Base-by-base conservation (phyloP, 2,113 vertebrate genomes). In the Xiphophorus hellerii region DNA sequence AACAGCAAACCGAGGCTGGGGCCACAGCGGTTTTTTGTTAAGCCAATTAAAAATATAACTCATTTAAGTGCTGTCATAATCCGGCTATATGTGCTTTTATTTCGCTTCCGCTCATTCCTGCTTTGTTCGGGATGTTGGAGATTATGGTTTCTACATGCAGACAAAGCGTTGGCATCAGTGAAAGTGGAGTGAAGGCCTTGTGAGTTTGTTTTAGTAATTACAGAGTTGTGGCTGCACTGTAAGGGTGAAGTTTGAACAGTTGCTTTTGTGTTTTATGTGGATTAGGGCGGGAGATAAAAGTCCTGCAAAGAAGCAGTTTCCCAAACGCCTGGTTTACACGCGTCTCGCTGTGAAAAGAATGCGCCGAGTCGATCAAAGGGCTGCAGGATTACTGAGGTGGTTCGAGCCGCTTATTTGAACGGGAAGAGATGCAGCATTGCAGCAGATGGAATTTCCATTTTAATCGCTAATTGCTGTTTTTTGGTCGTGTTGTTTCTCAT, bases 391-490 rank as follows among this genome's bases (percentile, higher is more conserved):
- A 61, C 67, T 83, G 30, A 33, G 80, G 82, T 78, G 70, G 66
- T 35, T 81, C 66, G 54, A 80, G 61, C 65, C 37, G 44, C 29
- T 54, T 82, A 20, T 88, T 81, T 88, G 67, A 87, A 80, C 86
- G 70, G 79, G 72, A 84, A 78, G 79, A 69, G 42, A 71, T 83
- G 74, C 44, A 12, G 70, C 79, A 76, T 88, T 77, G 74, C 77
- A 66, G 83, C 31, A 61, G 69, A 85, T 80, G 66, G 78, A 87
- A 84, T 90, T 89, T 86, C 73, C 68, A 81, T 87, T 92, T 89
- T 83, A 89, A 84, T 86, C 61, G 62, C 76, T 93, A 92, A 93
- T 93, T 91, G 89, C 83, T 13, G 68, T 89, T 90, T 92, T 92
- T 91, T 89, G 64, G 78, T 80, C 2, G 29, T 87, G 87, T 89